Percentiles rank a stretch among this genome's conserved stretches.
phyloP scores from a whole-genome alignment of 2,113 vertebrate species.

The Alexandromys fortis region DNA sequence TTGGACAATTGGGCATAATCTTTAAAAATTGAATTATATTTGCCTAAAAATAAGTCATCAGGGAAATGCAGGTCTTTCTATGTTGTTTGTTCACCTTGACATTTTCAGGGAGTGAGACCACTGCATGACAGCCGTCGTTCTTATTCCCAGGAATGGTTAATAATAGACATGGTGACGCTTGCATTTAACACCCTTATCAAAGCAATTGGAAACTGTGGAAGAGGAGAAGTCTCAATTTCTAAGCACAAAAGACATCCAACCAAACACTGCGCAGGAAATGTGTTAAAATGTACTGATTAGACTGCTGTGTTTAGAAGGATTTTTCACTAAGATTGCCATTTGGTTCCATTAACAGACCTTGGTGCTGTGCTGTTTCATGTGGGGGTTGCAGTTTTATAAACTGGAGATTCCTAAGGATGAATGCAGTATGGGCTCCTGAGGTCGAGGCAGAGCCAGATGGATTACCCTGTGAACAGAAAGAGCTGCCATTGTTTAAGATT shows the following conservation, averaged over 20 bases:
- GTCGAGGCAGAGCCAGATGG: background rate
- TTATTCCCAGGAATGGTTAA: slow-evolving; percentile 63
- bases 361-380: background rate
- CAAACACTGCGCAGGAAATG: slow-evolving; percentile 45
- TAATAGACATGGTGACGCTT: slow-evolving; percentile 65
- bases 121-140: slow-evolving; percentile 52
- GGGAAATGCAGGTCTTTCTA: slow-evolving; percentile 29
- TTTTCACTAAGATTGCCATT: slow-evolving; percentile 42
- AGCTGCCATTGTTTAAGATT: background rate
- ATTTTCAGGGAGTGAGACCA: slow-evolving; percentile 17
- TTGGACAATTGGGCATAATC: background rate
- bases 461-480: background rate
- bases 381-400: slow-evolving; percentile 26
- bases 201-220: slow-evolving; percentile 63
- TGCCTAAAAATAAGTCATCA: slow-evolving; percentile 38
- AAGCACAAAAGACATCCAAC: slow-evolving; percentile 45
- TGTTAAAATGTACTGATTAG: slow-evolving; percentile 52
- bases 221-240: slow-evolving; percentile 54
- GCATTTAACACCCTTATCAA: slow-evolving; percentile 59
- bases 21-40: slow-evolving; percentile 58
- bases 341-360: slow-evolving; percentile 46
- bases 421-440: background rate
- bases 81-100: slow-evolving; percentile 27
- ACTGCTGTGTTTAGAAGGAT: slow-evolving; percentile 43
- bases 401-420: background rate